Base-by-base conservation (phyloP, 35 echinoderm and acorn worm species). In the Ptychodera flava region DNA sequence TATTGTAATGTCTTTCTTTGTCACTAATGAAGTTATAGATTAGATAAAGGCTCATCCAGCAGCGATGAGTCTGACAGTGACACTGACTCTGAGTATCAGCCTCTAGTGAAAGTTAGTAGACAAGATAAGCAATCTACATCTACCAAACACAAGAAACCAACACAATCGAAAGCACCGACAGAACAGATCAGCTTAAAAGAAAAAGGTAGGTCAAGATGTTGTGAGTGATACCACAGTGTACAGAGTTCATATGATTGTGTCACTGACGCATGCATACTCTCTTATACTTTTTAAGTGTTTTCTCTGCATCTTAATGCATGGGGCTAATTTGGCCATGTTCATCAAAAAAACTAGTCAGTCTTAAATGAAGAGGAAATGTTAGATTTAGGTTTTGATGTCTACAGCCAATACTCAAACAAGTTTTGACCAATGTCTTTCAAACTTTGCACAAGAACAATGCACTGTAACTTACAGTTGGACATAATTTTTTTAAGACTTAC, bases 391-490 rank as follows among this genome's bases (percentile, higher is more conserved):
- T 35, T 14, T 33, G 80, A 77, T 77, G 85, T 0, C 32, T 28
- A 77, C 87, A 87, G 78, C 84, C 76, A 78, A 81, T 81, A 32
- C 78, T 77, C 15, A 77, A n/a, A n/a, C n/a, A n/a, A n/a, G n/a
- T n/a, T n/a, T n/a, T n/a, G n/a, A n/a, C n/a, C n/a, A n/a, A n/a
- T n/a, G n/a, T n/a, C n/a, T n/a, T n/a, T n/a, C n/a, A n/a, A n/a
- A n/a, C n/a, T n/a, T n/a, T n/a, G n/a, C n/a, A n/a, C n/a, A n/a
- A n/a, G n/a, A n/a, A n/a, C n/a, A n/a, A n/a, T n/a, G n/a, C n/a
- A n/a, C n/a, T n/a, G n/a, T n/a, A n/a, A n/a, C n/a, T n/a, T n/a
- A n/a, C n/a, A n/a, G n/a, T n/a, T n/a, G n/a, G n/a, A 77, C n/a
- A 77, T 15, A n/a, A n/a, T 77, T n/a, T 77, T n/a, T 15, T n/a